Evolutionary conservation across 2,888 invertebrate genomes (phyloP).

Genomic region (Noctua comes): DNA sequence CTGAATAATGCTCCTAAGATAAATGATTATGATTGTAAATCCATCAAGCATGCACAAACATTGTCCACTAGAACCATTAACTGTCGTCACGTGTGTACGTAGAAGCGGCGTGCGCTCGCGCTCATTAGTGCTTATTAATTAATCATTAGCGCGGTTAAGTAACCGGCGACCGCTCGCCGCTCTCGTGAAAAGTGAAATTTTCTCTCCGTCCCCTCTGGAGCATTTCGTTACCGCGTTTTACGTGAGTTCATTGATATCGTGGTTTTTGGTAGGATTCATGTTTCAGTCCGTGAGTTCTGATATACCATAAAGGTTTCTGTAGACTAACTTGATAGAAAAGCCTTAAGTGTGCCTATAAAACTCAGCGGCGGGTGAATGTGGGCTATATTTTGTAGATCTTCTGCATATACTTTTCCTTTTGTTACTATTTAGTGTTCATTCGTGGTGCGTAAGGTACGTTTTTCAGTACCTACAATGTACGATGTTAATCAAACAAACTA

Average conservation of each 20-base stretch:
- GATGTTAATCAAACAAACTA: constrained; percentile 34
- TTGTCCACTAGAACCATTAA: constrained; percentile 24
- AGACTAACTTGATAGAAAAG: constrained; percentile 5
- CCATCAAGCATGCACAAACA: constrained; percentile 16
- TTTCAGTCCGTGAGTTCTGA: background rate
- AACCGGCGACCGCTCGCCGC: constrained; percentile 56
- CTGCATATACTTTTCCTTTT: constrained; percentile 31
- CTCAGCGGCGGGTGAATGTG: constrained; percentile 16
- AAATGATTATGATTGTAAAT: constrained; percentile 3
- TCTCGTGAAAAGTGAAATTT: constrained; percentile 70
- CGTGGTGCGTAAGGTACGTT: constrained; percentile 22
- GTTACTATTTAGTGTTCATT: constrained; percentile 20
- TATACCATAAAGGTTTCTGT: background rate
- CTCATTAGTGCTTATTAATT: constrained; percentile 69
- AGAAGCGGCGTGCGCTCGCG: constrained; percentile 57
- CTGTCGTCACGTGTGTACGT: constrained; percentile 43
- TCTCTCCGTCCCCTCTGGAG: constrained; percentile 9
- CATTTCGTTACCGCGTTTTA: constrained; percentile 35
- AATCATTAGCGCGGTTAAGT: constrained; percentile 67
- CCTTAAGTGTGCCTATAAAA: background rate
- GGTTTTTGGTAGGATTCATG: constrained; percentile 1
- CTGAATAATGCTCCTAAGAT: background rate
- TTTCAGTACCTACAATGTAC: constrained; percentile 23
- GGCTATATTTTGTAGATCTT: background rate
- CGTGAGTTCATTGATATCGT: constrained; percentile 38